Evolutionary conservation across 2,888 invertebrate genomes (phyloP).

Genomic region (Polia nebulosa): DNA sequence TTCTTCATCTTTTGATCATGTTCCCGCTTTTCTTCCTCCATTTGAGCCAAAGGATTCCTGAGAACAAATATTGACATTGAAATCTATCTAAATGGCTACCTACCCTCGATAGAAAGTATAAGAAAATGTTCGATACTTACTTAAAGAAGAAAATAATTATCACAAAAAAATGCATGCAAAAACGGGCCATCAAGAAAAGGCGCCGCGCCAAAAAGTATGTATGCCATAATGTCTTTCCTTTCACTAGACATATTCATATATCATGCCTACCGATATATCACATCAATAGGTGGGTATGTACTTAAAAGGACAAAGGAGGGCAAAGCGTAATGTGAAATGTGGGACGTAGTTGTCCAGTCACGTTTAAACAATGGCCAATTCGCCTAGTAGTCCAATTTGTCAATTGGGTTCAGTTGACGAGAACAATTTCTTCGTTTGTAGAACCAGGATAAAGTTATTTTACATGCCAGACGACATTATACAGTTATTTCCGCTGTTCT

Average conservation of each 20-base stretch:
- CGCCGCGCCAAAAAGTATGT: slow-evolving; percentile 2
- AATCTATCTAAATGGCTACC: slow-evolving; percentile 16
- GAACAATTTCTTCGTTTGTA: slow-evolving; percentile 57
- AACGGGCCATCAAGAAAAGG: slow-evolving; percentile 11
- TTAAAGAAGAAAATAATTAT: slow-evolving; percentile 23
- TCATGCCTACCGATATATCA: slow-evolving; percentile 25
- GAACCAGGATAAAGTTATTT: slow-evolving; percentile 51
- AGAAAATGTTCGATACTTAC: not conserved
- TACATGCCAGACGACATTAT: slow-evolving; percentile 38
- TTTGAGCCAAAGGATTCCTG: slow-evolving; percentile 99
- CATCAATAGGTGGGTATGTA: slow-evolving; percentile 34
- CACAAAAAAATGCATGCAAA: slow-evolving; percentile 60
- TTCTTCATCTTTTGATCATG: slow-evolving; percentile 99
- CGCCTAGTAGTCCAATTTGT: slow-evolving; percentile 58
- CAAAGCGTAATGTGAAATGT: slow-evolving; percentile 51
- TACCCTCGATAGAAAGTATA: not conserved
- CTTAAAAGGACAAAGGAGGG: slow-evolving; percentile 45
- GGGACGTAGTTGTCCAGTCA: slow-evolving; percentile 48
- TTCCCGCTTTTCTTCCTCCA: slow-evolving; percentile 99
- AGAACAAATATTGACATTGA: slow-evolving; percentile 74
- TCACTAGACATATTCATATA: slow-evolving; percentile 31
- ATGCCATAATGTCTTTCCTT: slow-evolving; percentile 11
- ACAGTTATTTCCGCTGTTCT: slow-evolving; percentile 19
- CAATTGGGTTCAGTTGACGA: slow-evolving; percentile 60
- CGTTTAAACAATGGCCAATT: slow-evolving; percentile 56